Evolutionary conservation across 2,888 invertebrate genomes (phyloP).

Genomic region (Thyatira batis): DNA sequence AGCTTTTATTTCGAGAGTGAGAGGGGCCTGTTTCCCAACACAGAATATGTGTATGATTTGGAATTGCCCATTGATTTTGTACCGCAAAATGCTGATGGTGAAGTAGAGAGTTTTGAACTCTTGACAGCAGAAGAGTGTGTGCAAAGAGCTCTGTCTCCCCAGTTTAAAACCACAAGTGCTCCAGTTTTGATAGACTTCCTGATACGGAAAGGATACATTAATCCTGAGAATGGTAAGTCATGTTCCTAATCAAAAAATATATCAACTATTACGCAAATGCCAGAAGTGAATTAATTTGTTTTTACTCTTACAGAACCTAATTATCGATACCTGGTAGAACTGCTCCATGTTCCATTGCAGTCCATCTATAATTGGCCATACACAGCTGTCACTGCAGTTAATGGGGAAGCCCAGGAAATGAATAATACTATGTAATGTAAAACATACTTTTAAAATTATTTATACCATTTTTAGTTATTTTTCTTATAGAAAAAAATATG

Average conservation of each 20-base stretch:
- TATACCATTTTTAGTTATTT: conserved; percentile 2
- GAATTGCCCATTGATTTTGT: conserved; percentile 94
- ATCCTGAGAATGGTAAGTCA: conserved; percentile 91
- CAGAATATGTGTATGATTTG: conserved; percentile 96
- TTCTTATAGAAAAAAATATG: neutral
- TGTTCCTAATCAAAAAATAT: neutral
- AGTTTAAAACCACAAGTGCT: conserved; percentile 97
- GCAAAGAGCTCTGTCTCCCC: conserved; percentile 89
- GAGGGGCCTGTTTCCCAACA: conserved; percentile 95
- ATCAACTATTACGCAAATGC: neutral
- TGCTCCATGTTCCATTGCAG: conserved; percentile 94
- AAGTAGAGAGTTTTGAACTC: conserved; percentile 95
- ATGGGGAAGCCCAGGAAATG: conserved; percentile 58
- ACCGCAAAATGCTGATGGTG: conserved; percentile 96
- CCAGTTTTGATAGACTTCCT: conserved; percentile 96
- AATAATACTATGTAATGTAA: conserved; percentile 40
- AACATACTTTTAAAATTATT: conserved; percentile 2
- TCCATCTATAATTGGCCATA: conserved; percentile 87
- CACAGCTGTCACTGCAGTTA: conserved; percentile 48
- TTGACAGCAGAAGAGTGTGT: conserved; percentile 91
- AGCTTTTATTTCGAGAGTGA: conserved; percentile 96
- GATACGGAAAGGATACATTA: conserved; percentile 94
- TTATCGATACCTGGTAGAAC: conserved; percentile 91
- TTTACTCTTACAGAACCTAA: conserved; percentile 87
- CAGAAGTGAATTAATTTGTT: conserved; percentile 2